Percentiles rank a stretch among this genome's conserved stretches.
These are phyloP conservation scores for Callorhinus ursinus DNA, from an alignment of 2,113 vertebrate species.

Conservation along the genomic window DNA sequence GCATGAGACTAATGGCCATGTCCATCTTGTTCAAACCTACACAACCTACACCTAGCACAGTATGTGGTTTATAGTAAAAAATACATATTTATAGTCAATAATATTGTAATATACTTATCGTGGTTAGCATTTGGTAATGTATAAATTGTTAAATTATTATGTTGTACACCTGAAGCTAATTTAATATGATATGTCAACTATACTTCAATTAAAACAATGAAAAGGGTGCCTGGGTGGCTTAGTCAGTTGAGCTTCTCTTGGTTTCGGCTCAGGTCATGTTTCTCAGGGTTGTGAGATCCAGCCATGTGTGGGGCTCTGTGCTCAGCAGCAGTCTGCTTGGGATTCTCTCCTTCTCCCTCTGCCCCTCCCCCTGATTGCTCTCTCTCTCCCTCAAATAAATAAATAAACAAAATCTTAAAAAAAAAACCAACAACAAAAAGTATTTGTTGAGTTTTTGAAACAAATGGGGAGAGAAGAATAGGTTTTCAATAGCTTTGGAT, in stretches of 20 bases:
- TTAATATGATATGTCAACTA: neutral
- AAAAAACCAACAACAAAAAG: neutral
- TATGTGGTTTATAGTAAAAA: neutral
- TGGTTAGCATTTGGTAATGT: neutral
- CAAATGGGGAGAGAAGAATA: neutral
- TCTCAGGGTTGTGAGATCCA: neutral
- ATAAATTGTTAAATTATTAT: neutral
- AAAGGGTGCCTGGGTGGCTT: neutral
- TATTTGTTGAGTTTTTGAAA: slow-evolving; percentile 18
- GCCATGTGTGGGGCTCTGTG: neutral
- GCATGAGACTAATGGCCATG: neutral
- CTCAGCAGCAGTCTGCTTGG: neutral
- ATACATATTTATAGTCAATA: neutral
- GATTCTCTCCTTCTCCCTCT: neutral
- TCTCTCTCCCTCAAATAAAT: neutral
- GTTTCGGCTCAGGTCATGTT: neutral
- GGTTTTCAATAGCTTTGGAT: neutral
- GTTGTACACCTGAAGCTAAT: neutral
- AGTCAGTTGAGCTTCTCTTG: neutral
- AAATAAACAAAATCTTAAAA: neutral
- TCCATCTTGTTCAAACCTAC: neutral
- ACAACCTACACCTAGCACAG: neutral
- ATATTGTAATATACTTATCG: neutral
- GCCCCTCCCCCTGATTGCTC: neutral
- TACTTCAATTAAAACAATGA: neutral